Percentiles rank a stretch among this genome's conserved stretches.
phyloP scores from a whole-genome alignment of 2,113 vertebrate genomes.

The Dermatemys mawii region DNA sequence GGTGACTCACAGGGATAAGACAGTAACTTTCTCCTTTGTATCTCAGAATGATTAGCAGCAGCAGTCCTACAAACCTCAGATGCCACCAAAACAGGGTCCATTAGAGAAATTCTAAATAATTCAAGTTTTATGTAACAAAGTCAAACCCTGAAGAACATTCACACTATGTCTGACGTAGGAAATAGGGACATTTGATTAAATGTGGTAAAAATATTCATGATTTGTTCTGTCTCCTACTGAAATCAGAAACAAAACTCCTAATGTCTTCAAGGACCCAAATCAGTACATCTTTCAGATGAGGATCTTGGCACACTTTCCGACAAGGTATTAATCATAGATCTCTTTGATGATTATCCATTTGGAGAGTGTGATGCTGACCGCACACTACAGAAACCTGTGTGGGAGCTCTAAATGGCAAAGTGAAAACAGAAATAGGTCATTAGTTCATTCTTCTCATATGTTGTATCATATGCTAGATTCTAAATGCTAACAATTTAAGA shows the following conservation, averaged over 20 bases:
- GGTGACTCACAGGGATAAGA: neutral
- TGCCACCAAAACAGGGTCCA: neutral
- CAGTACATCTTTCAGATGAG: neutral
- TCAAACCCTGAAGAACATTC: neutral
- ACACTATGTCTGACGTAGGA: neutral
- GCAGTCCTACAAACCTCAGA: neutral
- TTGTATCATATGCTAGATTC: neutral
- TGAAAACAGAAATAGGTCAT: neutral
- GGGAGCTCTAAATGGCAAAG: neutral
- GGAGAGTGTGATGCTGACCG: neutral
- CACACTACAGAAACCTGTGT: neutral
- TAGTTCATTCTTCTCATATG: neutral
- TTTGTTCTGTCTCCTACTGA: neutral
- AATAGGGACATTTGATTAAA: neutral
- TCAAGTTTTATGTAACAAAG: neutral
- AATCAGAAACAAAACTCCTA: neutral
- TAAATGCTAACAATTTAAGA: neutral
- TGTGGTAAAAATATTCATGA: neutral
- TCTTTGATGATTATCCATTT: neutral
- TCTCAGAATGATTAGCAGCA: neutral
- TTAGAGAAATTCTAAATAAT: neutral
- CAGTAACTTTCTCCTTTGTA: neutral
- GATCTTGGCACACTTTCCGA: neutral
- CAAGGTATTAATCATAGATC: neutral
- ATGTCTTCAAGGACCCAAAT: neutral